A percentile compares a stretch with the other conserved stretches of the same genome.
phyloP scores from a whole-genome alignment of 2,888 invertebrate species.

The Serrognathus titanus region DNA sequence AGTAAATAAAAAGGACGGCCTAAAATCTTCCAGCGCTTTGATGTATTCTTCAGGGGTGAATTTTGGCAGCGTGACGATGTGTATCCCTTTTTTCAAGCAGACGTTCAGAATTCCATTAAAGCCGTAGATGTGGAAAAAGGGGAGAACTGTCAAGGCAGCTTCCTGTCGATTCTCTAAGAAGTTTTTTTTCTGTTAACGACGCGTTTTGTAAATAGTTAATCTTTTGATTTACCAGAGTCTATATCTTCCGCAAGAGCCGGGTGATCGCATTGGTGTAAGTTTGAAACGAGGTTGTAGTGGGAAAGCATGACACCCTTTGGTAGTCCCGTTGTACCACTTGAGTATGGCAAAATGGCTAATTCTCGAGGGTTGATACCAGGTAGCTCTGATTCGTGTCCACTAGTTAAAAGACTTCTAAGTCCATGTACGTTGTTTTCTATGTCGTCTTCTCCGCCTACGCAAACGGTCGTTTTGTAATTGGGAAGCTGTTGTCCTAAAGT shows the following conservation, averaged over 20 bases:
- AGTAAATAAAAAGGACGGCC: slow-evolving; percentile 62
- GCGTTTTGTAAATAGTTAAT: not conserved
- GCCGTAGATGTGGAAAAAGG: slow-evolving; percentile 79
- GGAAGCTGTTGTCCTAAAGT: slow-evolving; percentile 55
- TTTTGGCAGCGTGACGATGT: slow-evolving; percentile 64
- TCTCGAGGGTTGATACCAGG: slow-evolving; percentile 52
- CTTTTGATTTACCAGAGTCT: slow-evolving; percentile 29
- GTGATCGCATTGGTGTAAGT: slow-evolving; percentile 44
- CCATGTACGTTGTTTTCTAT: slow-evolving; percentile 44
- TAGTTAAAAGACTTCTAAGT: slow-evolving; percentile 44
- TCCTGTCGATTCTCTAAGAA: slow-evolving; percentile 33
- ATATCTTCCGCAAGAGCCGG: slow-evolving; percentile 33
- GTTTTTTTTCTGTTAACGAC: not conserved
- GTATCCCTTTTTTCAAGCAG: slow-evolving; percentile 57
- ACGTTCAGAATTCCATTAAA: slow-evolving; percentile 66
- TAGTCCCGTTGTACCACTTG: slow-evolving; percentile 76
- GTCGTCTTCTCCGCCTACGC: slow-evolving; percentile 61
- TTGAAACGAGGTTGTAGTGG: slow-evolving; percentile 61
- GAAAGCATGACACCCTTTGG: slow-evolving; percentile 78
- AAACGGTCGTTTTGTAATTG: slow-evolving; percentile 61
- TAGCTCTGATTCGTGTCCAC: slow-evolving; percentile 43
- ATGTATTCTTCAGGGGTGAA: slow-evolving; percentile 74
- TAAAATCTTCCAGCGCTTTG: slow-evolving; percentile 58
- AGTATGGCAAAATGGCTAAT: slow-evolving; percentile 59
- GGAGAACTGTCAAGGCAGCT: slow-evolving; percentile 62